Percentiles rank a stretch among this genome's conserved stretches.
Evolutionary conservation across 2,113 vertebrate species (phyloP).

Genomic region (human): DNA sequence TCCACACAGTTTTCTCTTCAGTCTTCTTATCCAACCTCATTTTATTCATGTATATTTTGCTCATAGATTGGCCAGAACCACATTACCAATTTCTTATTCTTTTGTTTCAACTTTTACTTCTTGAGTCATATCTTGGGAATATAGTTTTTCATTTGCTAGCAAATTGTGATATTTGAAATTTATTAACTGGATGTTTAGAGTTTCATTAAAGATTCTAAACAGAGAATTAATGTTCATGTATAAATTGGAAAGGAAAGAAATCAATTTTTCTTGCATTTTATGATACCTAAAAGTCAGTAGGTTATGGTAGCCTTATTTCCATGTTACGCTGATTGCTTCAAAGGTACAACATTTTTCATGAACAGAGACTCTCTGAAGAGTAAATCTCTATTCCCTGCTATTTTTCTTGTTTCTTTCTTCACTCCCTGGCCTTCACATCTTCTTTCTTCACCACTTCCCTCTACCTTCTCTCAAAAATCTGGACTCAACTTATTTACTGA

Average conservation of each 20-base stretch:
- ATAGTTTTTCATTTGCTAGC: not conserved
- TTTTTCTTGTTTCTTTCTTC: not conserved
- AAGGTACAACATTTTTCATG: constrained; percentile 7
- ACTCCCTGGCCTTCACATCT: not conserved
- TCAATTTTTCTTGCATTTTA: constrained; percentile 40
- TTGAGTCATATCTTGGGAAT: not conserved
- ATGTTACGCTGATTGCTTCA: constrained; percentile 18
- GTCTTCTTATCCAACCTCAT: not conserved
- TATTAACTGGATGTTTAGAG: not conserved
- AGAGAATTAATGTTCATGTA: constrained; percentile 47
- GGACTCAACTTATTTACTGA: not conserved
- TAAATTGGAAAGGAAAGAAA: constrained; percentile 19
- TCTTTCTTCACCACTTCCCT: not conserved
- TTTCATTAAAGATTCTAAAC: constrained; percentile 40
- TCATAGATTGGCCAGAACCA: not conserved
- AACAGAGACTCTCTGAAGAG: not conserved
- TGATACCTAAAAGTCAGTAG: constrained; percentile 44
- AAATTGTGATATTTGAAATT: constrained; percentile 42
- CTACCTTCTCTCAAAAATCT: not conserved
- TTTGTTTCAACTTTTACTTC: not conserved
- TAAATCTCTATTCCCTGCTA: not conserved
- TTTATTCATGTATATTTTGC: constrained; percentile 19
- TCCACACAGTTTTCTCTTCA: not conserved
- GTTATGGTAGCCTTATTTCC: not conserved
- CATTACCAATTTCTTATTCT: not conserved